Evolutionary conservation across 92 coral and sea anemone species (phyloP).

Genomic region (Desmophyllum pertusum): DNA sequence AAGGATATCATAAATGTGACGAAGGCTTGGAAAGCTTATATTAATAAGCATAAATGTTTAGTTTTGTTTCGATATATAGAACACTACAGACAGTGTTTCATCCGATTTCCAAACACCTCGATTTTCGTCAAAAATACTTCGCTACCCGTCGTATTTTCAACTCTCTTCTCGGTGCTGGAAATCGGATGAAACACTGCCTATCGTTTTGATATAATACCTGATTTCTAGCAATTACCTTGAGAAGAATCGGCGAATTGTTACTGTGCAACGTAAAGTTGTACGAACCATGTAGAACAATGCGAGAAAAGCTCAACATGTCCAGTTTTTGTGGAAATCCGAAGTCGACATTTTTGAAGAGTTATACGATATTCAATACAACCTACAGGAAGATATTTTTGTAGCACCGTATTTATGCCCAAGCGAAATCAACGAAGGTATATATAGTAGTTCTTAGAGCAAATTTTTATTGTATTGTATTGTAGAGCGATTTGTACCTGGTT

Average conservation of each 20-base stretch:
- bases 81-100: too few species aligned
- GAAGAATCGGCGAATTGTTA: not conserved
- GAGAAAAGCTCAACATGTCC: not conserved
- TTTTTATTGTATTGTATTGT: conserved; percentile 59
- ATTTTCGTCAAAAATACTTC: too few species aligned
- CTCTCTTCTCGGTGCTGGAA: too few species aligned
- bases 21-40: too few species aligned
- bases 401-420: conserved; percentile 71
- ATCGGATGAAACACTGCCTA: too few species aligned
- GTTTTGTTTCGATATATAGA: too few species aligned
- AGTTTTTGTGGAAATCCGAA: not conserved
- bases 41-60: too few species aligned
- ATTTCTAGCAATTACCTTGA: not conserved
- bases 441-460: conserved; percentile 22
- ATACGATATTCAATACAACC: not conserved
- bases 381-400: conserved; percentile 76
- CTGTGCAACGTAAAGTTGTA: not conserved
- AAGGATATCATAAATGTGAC: too few species aligned
- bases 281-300: not conserved
- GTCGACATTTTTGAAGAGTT: not conserved
- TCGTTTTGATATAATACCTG: not conserved
- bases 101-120: too few species aligned
- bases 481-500: conserved; percentile 71
- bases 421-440: conserved; percentile 19
- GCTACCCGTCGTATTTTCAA: too few species aligned